Evolutionary conservation across 1,140 invertebrate species (phyloP), one percentile per base, ranked within the genome.

Genomic region (Drosophila prosaltans): DNA sequence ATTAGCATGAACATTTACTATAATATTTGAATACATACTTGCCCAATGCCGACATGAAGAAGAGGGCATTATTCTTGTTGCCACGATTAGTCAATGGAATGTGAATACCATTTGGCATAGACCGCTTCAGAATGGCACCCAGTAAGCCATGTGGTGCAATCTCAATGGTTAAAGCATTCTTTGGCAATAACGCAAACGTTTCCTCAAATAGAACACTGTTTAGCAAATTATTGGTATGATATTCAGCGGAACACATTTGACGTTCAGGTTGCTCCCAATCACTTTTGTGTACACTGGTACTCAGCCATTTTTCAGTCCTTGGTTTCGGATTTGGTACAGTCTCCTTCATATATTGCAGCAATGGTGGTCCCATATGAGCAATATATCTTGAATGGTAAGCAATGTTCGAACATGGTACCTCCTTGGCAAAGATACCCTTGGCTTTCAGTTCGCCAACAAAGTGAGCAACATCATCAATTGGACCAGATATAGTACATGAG

Each of bases 161-260:
- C 80, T 95, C 95, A 71, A 96, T 96, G 0, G 95, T 94, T 60
- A 98, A 93, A 0, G 97, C 96, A 91, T 98, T 95, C 48, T 93
- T 93, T 0, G 97, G 97, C 28, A 99, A 95, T 58, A 96, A 93
- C 8, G 94, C 93, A 1, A 96, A 93, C 0, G 96, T 96, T 92
- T 98, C 97, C 82, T 98, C 96, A 84, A 98, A 98, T 1, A 97
- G 92, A 0, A 98, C 97, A 21, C 97, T 95, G 75, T 92, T 95
- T 48, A 98, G 92, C 5, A 98, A 93, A 92, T 99, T 99, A 90
- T 99, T 98, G 0, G 97, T 97, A 85, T 98, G 97, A 90, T 99
- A 99, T 79, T 97, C 97, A 3, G 98, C 95, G 0, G 97, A 98
- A 0, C 95, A 98, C 9, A 94, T 88, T 65, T 94, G 93, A 1